Evolutionary conservation across 2,113 vertebrate genomes (phyloP).

Genomic region (Urocitellus parryii): DNA sequence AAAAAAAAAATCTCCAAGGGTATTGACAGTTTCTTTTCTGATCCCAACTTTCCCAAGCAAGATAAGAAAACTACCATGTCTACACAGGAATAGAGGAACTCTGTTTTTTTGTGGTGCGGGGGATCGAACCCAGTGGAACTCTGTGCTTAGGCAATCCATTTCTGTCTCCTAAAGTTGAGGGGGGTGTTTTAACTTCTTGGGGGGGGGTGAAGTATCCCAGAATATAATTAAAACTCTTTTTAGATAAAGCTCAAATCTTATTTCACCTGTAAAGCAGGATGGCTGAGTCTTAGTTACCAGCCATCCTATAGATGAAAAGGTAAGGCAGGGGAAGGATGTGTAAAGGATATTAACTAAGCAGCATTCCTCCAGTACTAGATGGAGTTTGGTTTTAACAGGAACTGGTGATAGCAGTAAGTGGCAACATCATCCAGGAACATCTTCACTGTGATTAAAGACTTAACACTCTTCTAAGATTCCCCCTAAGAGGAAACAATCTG

Average conservation of each 20-base stretch:
- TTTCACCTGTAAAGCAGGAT: background rate
- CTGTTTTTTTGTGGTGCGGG: background rate
- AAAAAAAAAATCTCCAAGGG: background rate
- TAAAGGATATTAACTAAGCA: background rate
- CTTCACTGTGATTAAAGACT: constrained; percentile 15
- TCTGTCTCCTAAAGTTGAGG: background rate
- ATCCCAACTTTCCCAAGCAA: background rate
- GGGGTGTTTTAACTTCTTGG: background rate
- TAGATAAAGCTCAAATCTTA: constrained; percentile 16
- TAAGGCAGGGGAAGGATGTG: too few relatives aligned
- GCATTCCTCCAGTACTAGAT: background rate
- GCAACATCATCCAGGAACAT: background rate
- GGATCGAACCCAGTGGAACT: background rate
- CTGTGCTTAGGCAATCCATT: background rate
- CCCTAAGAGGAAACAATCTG: background rate
- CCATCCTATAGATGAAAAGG: constrained; percentile 10
- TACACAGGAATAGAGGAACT: background rate
- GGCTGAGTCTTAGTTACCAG: background rate
- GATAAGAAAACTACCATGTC: background rate
- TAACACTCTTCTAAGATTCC: background rate
- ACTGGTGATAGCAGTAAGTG: background rate
- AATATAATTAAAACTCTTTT: constrained; percentile 8
- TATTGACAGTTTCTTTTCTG: constrained; percentile 7
- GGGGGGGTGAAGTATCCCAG: background rate
- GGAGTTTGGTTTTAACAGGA: background rate